Base-by-base conservation (phyloP, 2,888 invertebrate genomes). In the Lampropteryx suffumata region DNA sequence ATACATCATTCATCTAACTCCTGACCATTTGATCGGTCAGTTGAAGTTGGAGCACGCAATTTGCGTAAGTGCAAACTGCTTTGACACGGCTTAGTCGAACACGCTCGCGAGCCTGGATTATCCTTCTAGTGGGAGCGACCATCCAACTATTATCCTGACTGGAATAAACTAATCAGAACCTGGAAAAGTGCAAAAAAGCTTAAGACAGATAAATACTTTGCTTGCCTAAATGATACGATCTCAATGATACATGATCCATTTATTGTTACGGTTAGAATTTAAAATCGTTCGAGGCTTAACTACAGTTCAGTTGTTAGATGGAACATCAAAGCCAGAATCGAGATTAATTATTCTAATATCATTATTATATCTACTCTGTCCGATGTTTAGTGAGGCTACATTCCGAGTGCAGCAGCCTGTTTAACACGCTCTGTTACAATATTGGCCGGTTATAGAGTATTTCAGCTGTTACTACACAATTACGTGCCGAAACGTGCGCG, bases 401-500 rank as follows among this genome's bases (percentile, higher is more conserved):
- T 1, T 7, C 6, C 2, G 10, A 24, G 10, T 6, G 11, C 11
- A 7, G 32, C 5, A 24, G 41, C n/a, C 7, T 5, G 6, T 13
- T 14, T 3, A 4, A 26, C 8, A 3, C 13, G 10, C 26, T 28
- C 28, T 13, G 26, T 9, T 39, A 32, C 37, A 37, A 30, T 10
- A 45, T 32, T 17, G 43, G 11, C 29, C 36, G 26, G 39, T 27
- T 8, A 11, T 28, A 24, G 47, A 35, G 14, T 29, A 29, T 29
- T 10, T 11, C 37, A 33, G 44, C 39, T 35, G 47, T 21, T 40
- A 27, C 17, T 24, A 35, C 29, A 29, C 14, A 36, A 50, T 35
- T 21, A 43, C 33, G 33, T 17, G 43, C 33, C 43, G 28, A 50
- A 49, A 37, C 37, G 50, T 43, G 32, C 40, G 42, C 11, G 11